These are phyloP conservation scores for Pissodes strobi DNA, from an alignment of 1,140 invertebrate species.

Conservation along the genomic window DNA sequence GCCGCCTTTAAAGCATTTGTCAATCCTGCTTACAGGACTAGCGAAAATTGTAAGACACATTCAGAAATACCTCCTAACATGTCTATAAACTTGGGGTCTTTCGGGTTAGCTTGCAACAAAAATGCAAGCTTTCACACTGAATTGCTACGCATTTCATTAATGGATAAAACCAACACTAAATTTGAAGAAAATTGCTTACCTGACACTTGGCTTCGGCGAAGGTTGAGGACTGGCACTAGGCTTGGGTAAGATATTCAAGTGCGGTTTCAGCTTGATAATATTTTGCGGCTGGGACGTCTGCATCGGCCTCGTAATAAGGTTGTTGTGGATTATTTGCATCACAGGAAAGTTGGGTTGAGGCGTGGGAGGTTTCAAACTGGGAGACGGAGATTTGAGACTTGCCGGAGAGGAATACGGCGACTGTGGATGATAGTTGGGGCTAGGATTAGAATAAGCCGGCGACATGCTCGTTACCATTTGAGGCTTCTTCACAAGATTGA, in stretches of 20 bases:
- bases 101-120: too few relatives aligned
- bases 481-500: slow-evolving; percentile 54
- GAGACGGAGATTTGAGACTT: slow-evolving; percentile 53
- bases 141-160: too few relatives aligned
- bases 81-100: too few relatives aligned
- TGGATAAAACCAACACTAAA: too few relatives aligned
- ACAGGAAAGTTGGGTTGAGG: slow-evolving; percentile 52
- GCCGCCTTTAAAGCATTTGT: too few relatives aligned
- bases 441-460: slow-evolving; percentile 52
- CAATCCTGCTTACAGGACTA: too few relatives aligned
- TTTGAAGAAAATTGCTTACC: slow-evolving; percentile 40
- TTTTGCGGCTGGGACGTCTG: slow-evolving; percentile 49
- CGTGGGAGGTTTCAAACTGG: slow-evolving; percentile 50
- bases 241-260: slow-evolving; percentile 55
- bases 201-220: slow-evolving; percentile 52
- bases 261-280: slow-evolving; percentile 54
- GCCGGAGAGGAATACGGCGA: slow-evolving; percentile 52
- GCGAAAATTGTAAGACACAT: too few relatives aligned
- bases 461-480: slow-evolving; percentile 51
- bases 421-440: slow-evolving; percentile 48
- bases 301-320: slow-evolving; percentile 47
- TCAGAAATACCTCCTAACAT: too few relatives aligned
- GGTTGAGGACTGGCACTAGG: slow-evolving; percentile 52
- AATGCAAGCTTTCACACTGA: too few relatives aligned
- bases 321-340: slow-evolving; percentile 54